Percentiles rank a stretch among this genome's conserved stretches.
Conservation (phyloP, 2,888 invertebrate genomes). For the Meandrusa payeni region DNA sequence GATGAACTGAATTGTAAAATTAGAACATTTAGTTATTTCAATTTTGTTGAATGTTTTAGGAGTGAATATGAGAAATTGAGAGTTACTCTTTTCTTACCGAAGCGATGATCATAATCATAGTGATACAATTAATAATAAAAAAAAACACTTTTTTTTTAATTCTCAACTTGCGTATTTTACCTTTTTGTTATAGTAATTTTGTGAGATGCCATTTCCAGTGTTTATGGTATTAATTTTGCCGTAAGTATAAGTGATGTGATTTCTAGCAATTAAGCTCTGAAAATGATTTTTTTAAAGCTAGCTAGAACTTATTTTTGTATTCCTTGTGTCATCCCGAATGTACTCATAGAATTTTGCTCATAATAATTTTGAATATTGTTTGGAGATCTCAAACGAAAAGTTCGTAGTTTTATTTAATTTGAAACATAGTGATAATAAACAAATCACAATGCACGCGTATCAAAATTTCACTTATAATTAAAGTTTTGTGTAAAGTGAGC, state of each 20-base stretch:
- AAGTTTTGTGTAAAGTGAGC: neutral
- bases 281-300: slow-evolving; percentile 5
- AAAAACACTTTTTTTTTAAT: too few relatives aligned
- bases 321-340: neutral
- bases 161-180: slow-evolving; percentile 2
- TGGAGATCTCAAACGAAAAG: too few relatives aligned
- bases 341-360: neutral
- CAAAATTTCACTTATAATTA: too few relatives aligned
- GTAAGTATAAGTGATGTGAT: slow-evolving; percentile 48
- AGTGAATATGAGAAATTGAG: slow-evolving; percentile 23
- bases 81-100: too few relatives aligned
- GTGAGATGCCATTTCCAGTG: slow-evolving; percentile 30
- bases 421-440: neutral
- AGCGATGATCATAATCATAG: too few relatives aligned
- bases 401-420: too few relatives aligned
- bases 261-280: slow-evolving; percentile 42
- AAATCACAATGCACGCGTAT: too few relatives aligned
- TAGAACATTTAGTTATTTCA: slow-evolving; percentile 37
- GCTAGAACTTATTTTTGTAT: slow-evolving; percentile 5
- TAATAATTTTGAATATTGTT: too few relatives aligned
- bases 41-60: slow-evolving; percentile 33
- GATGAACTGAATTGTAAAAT: slow-evolving; percentile 50
- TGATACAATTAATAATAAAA: too few relatives aligned
- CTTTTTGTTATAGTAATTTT: slow-evolving; percentile 29
- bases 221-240: neutral